These are phyloP conservation scores for Larimichthys polyactis DNA, from an alignment of 2,113 vertebrate genomes.

Conservation along the genomic window DNA sequence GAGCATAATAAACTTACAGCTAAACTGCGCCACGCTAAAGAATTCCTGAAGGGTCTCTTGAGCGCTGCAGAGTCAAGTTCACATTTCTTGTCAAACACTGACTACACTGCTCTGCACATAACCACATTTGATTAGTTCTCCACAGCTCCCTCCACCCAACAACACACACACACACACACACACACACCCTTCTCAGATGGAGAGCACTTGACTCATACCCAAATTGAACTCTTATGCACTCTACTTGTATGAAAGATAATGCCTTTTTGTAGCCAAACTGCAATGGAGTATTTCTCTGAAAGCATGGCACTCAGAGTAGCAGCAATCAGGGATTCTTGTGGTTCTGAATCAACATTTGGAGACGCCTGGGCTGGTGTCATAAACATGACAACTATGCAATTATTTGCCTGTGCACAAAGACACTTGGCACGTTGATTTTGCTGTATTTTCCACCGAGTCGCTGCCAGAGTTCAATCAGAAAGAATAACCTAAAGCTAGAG, in stretches of 20 bases:
- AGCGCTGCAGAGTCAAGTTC: constrained; percentile 67
- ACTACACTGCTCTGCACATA: constrained; percentile 51
- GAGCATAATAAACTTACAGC: constrained; percentile 10
- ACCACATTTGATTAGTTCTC: constrained; percentile 74
- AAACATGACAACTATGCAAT: constrained; percentile 33
- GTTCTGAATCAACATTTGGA: constrained; percentile 51
- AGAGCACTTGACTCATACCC: constrained; percentile 80
- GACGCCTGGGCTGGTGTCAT: constrained; percentile 30
- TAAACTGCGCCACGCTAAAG: constrained; percentile 2
- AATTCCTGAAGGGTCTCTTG: constrained; percentile 54
- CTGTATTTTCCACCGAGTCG: constrained; percentile 3
- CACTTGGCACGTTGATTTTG: neutral
- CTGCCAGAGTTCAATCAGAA: neutral
- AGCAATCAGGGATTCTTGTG: constrained; percentile 43
- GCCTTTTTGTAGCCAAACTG: constrained; percentile 55
- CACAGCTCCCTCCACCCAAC: constrained; percentile 26
- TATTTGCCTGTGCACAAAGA: constrained; percentile 12
- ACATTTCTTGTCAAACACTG: constrained; percentile 67
- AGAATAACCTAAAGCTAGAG: neutral
- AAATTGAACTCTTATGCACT: constrained; percentile 71
- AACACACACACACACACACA: constrained; percentile 6
- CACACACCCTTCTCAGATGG: constrained; percentile 59
- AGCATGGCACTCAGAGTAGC: constrained; percentile 14
- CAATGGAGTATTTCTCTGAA: constrained; percentile 51
- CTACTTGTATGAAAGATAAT: constrained; percentile 64